Percentiles rank a stretch among this genome's conserved stretches.
phyloP scores from a whole-genome alignment of 2,113 vertebrate genomes.

The Pseudorhombus dupliciocellatus region DNA sequence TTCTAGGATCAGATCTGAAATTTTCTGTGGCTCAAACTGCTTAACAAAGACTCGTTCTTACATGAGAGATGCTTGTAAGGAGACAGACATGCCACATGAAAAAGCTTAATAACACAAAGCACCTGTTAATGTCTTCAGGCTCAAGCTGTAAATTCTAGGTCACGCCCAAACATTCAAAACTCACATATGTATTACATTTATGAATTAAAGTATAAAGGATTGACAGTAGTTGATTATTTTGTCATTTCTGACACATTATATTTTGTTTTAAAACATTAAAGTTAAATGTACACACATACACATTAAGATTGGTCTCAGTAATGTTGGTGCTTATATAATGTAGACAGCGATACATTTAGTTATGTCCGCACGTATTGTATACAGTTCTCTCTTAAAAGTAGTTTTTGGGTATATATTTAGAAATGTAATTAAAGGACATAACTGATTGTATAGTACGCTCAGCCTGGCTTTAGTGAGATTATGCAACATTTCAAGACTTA shows the following conservation, averaged over 20 bases:
- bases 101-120: background rate
- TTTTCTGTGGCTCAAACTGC: background rate
- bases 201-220: background rate
- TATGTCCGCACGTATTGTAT: no score
- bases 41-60: background rate
- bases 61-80: background rate
- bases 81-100: background rate
- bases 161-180: constrained; percentile 36
- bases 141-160: constrained; percentile 35
- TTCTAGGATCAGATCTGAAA: background rate
- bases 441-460: no score
- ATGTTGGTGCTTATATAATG: no score
- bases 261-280: background rate
- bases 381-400: no score
- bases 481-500: no score
- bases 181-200: constrained; percentile 50
- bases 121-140: background rate
- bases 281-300: no score
- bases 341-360: no score
- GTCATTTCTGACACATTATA: background rate
- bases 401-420: no score
- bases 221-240: background rate
- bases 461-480: no score
- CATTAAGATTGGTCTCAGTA: no score
- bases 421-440: no score